A percentile compares a stretch with the other conserved stretches of the same genome.
Evolutionary conservation across 2,797 vertebrate species (phyloP).

Genomic region (Rhincodon typus): DNA sequence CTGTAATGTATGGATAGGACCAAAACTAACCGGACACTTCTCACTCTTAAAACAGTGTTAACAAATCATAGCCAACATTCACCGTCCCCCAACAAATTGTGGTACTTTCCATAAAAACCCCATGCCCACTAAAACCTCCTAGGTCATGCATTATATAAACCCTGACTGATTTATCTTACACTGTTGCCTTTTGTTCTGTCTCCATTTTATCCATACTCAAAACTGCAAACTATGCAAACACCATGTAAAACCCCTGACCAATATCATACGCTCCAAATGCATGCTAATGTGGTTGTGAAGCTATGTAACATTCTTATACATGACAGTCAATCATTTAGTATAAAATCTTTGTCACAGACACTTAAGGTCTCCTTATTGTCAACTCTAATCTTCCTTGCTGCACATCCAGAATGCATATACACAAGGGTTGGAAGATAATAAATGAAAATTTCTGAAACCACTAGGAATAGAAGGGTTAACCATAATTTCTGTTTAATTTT

Average conservation of each 20-base stretch:
- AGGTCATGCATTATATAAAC: background rate
- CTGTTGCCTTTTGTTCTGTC: background rate
- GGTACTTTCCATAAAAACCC: background rate
- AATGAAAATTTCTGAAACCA: background rate
- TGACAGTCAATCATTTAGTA: constrained; percentile 24
- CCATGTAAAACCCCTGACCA: background rate
- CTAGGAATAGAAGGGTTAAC: constrained; percentile 31
- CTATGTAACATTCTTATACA: constrained; percentile 31
- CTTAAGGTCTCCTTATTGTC: constrained; percentile 28
- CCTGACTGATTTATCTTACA: constrained; percentile 10
- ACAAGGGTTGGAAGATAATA: constrained; percentile 16
- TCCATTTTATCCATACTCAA: background rate
- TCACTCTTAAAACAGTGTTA: background rate
- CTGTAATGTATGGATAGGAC: background rate
- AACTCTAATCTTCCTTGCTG: constrained; percentile 34
- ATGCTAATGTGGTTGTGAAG: constrained; percentile 27
- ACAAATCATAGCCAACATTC: background rate
- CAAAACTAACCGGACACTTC: background rate
- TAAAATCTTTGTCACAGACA: constrained; percentile 33
- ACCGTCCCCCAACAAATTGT: background rate
- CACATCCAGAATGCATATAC: background rate
- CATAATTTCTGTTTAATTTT: constrained; percentile 32
- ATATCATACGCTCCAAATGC: background rate
- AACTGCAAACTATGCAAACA: background rate
- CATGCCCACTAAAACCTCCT: background rate